A percentile compares a stretch with the other conserved stretches of the same genome.
Conservation (phyloP, 2,797 vertebrate genomes). For the Pipistrellus nathusii region DNA sequence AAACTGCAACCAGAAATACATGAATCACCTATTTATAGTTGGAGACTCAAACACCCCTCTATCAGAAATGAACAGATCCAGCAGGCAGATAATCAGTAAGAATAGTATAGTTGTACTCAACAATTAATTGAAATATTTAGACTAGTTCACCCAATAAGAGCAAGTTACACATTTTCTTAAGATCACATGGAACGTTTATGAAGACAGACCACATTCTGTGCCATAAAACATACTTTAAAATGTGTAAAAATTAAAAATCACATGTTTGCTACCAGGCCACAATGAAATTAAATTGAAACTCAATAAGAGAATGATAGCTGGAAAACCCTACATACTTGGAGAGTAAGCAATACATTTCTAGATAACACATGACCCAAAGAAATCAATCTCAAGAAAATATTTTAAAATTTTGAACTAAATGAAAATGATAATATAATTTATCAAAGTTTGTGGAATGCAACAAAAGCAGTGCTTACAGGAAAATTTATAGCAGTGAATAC, state of each 20-base stretch:
- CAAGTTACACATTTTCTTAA: not conserved
- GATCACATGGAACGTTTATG: not conserved
- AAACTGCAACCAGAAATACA: not conserved
- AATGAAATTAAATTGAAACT: not conserved
- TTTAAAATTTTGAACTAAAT: slow-evolving; percentile 12
- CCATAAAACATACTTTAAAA: not conserved
- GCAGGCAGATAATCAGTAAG: not conserved
- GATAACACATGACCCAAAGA: not conserved
- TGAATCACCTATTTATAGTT: not conserved
- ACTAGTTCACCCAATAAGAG: not conserved
- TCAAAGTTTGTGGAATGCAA: not conserved
- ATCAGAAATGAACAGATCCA: not conserved
- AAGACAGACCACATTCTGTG: not conserved
- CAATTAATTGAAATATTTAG: not conserved
- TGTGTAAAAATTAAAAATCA: not conserved
- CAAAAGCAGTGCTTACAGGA: not conserved
- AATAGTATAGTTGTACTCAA: not conserved
- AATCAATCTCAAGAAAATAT: not conserved
- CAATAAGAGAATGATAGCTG: not conserved
- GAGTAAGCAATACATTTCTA: not conserved
- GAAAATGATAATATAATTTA: slow-evolving; percentile 38
- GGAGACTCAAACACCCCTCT: not conserved
- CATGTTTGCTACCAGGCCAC: not conserved
- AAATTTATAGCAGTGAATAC: not conserved
- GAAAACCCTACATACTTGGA: not conserved